phyloP scores from a whole-genome alignment of 23 tunicate genomes.

The Botrylloides violaceus region DNA sequence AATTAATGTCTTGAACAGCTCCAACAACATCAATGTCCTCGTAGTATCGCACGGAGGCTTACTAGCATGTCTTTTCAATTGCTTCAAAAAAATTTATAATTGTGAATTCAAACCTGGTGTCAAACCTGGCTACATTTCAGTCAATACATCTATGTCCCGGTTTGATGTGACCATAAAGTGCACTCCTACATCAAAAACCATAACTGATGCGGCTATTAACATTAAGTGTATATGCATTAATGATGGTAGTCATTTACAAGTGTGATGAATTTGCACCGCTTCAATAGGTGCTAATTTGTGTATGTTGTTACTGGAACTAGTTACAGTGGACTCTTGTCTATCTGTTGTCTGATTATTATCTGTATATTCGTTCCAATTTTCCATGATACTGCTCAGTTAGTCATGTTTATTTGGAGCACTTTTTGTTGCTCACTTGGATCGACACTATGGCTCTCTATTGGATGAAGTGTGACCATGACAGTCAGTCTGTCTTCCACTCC shows the following conservation, averaged over 20 bases:
- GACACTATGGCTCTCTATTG: no score
- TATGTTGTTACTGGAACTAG: no score
- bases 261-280: not conserved
- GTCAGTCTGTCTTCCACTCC: no score
- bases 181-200: not conserved
- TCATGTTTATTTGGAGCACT: no score
- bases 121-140: slow-evolving; percentile 5
- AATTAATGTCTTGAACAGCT: not conserved
- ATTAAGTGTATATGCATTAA: not conserved
- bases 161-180: not conserved
- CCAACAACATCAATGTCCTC: not conserved
- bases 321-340: no score
- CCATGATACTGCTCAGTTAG: no score
- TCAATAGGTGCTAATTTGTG: not conserved
- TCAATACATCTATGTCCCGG: slow-evolving; percentile 1
- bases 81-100: not conserved
- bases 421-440: no score
- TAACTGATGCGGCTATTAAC: not conserved
- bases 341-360: no score
- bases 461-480: no score
- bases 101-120: not conserved
- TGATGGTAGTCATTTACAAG: not conserved
- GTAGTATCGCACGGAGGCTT: slow-evolving; percentile 14
- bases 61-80: not conserved
- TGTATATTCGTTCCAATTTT: no score